Evolutionary conservation across 1,140 invertebrate species (phyloP).

Genomic region (Apis florea): DNA sequence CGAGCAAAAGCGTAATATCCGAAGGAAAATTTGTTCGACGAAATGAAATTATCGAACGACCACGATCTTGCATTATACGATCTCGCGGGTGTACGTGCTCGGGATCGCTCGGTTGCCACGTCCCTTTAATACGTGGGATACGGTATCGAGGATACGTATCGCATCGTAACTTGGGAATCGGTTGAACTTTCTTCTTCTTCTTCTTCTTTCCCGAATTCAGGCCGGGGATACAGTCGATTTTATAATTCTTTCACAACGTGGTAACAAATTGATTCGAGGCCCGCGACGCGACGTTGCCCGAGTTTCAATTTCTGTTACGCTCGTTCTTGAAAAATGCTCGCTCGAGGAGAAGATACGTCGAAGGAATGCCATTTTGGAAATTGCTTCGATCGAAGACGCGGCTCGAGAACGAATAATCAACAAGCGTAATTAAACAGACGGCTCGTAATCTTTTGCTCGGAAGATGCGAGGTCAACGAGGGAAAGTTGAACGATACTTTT

Average conservation of each 20-base stretch:
- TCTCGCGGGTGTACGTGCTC: conserved; percentile 38
- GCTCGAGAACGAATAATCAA: too few species aligned
- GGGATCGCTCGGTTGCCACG: conserved; percentile 39
- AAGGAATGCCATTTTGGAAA: too few species aligned
- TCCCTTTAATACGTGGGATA: conserved; percentile 58
- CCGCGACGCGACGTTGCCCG: not conserved
- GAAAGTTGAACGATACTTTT: conserved; percentile 35
- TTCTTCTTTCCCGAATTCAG: conserved; percentile 1
- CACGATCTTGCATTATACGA: conserved; percentile 43
- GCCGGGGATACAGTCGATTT: not conserved
- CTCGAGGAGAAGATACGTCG: too few species aligned
- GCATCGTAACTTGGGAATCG: conserved; percentile 52
- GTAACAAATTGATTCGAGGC: conserved; percentile 14
- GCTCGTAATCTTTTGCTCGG: too few species aligned
- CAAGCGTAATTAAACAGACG: conserved; percentile 21
- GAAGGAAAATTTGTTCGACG: conserved; percentile 52
- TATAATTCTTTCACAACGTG: conserved; percentile 5
- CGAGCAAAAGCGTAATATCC: conserved; percentile 19
- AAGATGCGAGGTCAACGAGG: conserved; percentile 38
- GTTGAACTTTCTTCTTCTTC: too few species aligned
- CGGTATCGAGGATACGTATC: conserved; percentile 54
- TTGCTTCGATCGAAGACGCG: too few species aligned
- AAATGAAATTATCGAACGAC: conserved; percentile 59
- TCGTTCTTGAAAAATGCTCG: too few species aligned
- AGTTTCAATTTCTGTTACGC: too few species aligned